Percentiles rank a stretch among this genome's conserved stretches.
Evolutionary conservation across 2,888 invertebrate species (phyloP).

Genomic region (Callimorpha dominula): DNA sequence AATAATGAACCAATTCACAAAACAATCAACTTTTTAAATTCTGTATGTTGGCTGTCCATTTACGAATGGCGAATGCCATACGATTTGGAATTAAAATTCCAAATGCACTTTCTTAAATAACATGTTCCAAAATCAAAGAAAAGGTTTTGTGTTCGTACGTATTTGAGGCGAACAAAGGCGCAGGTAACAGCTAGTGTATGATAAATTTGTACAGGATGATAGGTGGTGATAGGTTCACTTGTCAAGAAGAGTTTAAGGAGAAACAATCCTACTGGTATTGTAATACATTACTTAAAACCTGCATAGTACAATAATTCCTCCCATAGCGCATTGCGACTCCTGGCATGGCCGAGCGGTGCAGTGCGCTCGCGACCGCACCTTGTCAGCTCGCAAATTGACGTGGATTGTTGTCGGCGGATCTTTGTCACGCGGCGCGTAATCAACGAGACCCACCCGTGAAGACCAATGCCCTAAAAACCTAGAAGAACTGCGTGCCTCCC

Average conservation of each 20-base stretch:
- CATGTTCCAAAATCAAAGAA: no score
- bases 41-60: no score
- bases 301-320: no score
- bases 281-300: neutral
- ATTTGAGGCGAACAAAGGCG: no score
- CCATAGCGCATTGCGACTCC: slow-evolving; percentile 34
- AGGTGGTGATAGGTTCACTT: neutral
- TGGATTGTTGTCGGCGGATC: slow-evolving; percentile 80
- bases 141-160: no score
- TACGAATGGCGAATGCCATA: no score
- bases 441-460: slow-evolving; percentile 42
- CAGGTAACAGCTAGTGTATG: neutral
- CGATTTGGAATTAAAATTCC: no score
- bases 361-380: slow-evolving; percentile 76
- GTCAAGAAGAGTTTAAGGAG: neutral
- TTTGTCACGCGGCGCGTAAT: slow-evolving; percentile 69
- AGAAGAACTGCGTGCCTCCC: slow-evolving; percentile 12
- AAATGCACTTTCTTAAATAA: no score
- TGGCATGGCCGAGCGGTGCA: slow-evolving; percentile 29
- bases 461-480: slow-evolving; percentile 16
- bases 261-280: neutral
- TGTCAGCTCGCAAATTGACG: slow-evolving; percentile 82
- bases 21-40: no score
- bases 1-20: no score
- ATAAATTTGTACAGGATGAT: neutral